A percentile compares a stretch with the other conserved stretches of the same genome.
These are phyloP conservation scores for Ornithorhynchus anatinus DNA, from an alignment of 2,113 vertebrate species.

Conservation along the genomic window DNA sequence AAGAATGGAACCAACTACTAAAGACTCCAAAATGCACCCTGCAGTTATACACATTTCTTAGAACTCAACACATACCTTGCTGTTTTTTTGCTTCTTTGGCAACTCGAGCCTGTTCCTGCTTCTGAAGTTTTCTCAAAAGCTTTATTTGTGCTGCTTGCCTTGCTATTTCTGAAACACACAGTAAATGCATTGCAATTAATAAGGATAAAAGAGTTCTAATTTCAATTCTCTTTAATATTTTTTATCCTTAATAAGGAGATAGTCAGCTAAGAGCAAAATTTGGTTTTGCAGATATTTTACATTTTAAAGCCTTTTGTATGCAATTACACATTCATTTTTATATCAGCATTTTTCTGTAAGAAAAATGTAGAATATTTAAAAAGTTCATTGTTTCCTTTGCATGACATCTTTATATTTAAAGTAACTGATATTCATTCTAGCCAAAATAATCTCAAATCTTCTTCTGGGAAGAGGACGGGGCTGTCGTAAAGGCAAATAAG, in stretches of 20 bases:
- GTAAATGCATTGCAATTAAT: slow-evolving; percentile 9
- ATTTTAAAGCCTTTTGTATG: neutral
- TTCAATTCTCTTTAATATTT: neutral
- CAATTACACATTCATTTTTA: neutral
- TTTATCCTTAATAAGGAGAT: neutral
- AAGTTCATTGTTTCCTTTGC: too few species aligned
- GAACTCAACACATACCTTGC: slow-evolving; percentile 75
- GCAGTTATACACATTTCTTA: neutral
- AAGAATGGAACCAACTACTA: neutral
- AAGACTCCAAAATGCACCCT: neutral
- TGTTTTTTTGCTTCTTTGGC: slow-evolving; percentile 94
- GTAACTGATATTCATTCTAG: too few species aligned
- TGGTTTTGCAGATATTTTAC: neutral
- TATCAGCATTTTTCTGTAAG: neutral
- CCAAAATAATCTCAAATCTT: too few species aligned
- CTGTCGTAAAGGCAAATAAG: too few species aligned
- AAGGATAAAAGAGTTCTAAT: neutral
- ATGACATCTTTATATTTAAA: too few species aligned
- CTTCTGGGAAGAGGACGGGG: too few species aligned
- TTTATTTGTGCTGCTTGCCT: slow-evolving; percentile 96
- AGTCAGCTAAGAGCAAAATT: neutral
- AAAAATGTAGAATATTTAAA: too few species aligned
- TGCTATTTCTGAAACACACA: slow-evolving; percentile 85
- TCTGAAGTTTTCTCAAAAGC: slow-evolving; percentile 91
- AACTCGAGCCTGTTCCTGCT: slow-evolving; percentile 88